Base-by-base conservation (phyloP, 2,888 invertebrate genomes). In the Drosophila melanosoma region DNA sequence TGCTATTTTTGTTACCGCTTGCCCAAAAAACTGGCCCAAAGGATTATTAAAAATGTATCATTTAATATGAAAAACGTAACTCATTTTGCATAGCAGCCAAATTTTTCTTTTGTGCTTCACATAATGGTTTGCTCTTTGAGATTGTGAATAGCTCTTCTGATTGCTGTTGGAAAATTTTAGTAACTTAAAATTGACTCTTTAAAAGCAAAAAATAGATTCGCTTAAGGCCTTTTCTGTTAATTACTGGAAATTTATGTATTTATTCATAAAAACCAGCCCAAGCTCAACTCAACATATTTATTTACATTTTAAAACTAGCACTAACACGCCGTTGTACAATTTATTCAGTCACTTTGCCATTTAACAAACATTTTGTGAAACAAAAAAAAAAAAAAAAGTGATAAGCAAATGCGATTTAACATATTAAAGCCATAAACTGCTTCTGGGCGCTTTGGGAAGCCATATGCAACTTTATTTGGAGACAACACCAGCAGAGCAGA, bases 391-490 rank as follows among this genome's bases (percentile, higher is more conserved):
- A n/a, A 48, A 23, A 48, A 66, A 59, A 56, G 56, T 66, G 72
- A 53, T 63, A 67, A 59, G 63, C 62, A 77, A 69, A 69, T 63
- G 51, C 59, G 64, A 76, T 74, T 89, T 85, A 76, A 77, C 87
- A 89, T 89, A 87, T 89, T 85, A 85, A 89, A 89, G 87, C 74
- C 65, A 89, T 89, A 84, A 89, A 70, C 69, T 54, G 79, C 69
- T 65, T 66, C 15, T 54, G 53, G 70, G 68, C 66, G 35, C 53
- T 40, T 35, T 53, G 29, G 45, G 38, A 32, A 51, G 15, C 38
- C 65, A 51, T 71, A 70, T 77, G 86, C 77, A 81, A 80, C 68
- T 23, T 23, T 29, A 83, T 82, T 87, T 63, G 51, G 69, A 67
- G 61, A 64, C 69, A 64, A 33, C 67, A 33, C 64, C 58, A 72